Base-by-base conservation (phyloP, 2,888 invertebrate genomes). In the Drosophila kanekoi region DNA sequence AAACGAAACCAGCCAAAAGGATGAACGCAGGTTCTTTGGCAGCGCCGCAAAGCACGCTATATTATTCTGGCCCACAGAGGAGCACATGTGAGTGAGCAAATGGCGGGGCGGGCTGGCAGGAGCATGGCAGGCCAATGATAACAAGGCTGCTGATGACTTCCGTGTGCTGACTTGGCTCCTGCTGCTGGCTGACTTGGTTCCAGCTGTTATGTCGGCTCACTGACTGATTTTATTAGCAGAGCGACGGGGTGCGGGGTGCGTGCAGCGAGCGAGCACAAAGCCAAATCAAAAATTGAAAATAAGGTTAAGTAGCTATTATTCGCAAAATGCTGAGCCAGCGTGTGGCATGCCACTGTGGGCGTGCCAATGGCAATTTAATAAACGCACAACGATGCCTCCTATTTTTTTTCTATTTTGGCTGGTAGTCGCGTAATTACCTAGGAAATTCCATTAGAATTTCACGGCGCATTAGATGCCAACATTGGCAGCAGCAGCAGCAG, bases 251-350 rank as follows among this genome's bases (percentile, higher is more conserved):
- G 23, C 5, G 23, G 5, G 10, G 10, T 9, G 58, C 9, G 52
- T 35, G 32, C 38, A 32, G 47, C 54, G 53, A 32, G 47, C 54
- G 53, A 52, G 62, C 57, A 73, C 63, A 75, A 72, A 72, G 79
- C 61, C 81, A 74, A 85, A 85, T 85, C 89, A 85, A 85, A 84
- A 89, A 85, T 85, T 89, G 87, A 85, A 89, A 85, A 85, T 89
- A 89, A 89, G 89, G 89, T 81, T 85, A 85, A 85, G 89, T 89
- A 87, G 85, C 89, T 85, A 89, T 85, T 85, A 85, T 68, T 47
- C 79, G 63, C 74, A 84, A 75, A 87, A 77, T 72, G 79, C 66
- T 40, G 33, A 37, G 38, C 43, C 47, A 61, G 53, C 63, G 51
- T 64, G 65, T 20, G 35, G 64, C 53, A 47, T 66, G 54, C 41